phyloP scores from a whole-genome alignment of 2,888 invertebrate species.

The Zelleria hepariella region DNA sequence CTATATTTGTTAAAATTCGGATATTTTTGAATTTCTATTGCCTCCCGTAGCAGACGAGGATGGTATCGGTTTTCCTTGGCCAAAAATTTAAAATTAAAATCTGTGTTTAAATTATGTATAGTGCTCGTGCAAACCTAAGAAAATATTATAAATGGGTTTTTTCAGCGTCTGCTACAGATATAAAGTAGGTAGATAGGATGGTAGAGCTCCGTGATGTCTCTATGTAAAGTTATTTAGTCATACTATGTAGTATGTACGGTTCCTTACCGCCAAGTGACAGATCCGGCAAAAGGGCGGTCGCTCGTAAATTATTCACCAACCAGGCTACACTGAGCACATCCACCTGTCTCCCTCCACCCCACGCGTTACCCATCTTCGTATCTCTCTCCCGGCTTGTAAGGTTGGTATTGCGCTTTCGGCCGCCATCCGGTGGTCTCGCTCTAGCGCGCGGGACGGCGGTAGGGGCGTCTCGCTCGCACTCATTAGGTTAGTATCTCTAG shows the following conservation, averaged over 20 bases:
- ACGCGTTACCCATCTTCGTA: conserved; percentile 13
- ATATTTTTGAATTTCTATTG: no score
- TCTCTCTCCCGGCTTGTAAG: conserved; percentile 33
- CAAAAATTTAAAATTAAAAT: no score
- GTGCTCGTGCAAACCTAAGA: no score
- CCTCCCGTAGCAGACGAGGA: no score
- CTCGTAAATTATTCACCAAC: conserved; percentile 58
- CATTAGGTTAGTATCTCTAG: conserved; percentile 62
- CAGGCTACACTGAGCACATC: conserved; percentile 54
- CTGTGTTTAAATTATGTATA: no score
- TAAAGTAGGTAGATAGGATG: background rate
- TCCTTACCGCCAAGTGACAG: background rate
- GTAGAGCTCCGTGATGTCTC: background rate
- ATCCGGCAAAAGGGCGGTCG: conserved; percentile 55
- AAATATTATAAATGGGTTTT: no score
- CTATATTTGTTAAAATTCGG: no score
- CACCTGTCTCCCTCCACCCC: conserved; percentile 32
- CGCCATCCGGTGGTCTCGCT: conserved; percentile 51
- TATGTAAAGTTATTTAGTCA: background rate
- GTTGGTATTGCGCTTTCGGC: conserved; percentile 63
- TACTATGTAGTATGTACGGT: background rate
- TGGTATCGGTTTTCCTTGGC: no score
- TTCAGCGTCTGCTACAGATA: no score
- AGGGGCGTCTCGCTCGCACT: conserved; percentile 46
- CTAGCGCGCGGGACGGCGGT: conserved; percentile 16